Evolutionary conservation across 2,797 vertebrate species (phyloP).

Genomic region (Pseudomugil gertrudae): DNA sequence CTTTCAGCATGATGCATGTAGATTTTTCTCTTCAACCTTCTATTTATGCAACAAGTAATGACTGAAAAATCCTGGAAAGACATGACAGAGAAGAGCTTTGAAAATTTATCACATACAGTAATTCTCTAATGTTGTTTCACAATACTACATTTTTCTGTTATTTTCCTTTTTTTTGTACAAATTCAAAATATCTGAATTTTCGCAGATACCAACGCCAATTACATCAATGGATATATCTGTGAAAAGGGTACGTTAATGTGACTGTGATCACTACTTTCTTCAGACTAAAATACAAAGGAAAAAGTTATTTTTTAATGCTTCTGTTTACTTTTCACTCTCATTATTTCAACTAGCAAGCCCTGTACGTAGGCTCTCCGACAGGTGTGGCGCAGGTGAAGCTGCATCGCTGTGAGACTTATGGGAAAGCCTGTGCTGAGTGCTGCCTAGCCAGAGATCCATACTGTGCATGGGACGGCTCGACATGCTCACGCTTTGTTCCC

Average conservation of each 20-base stretch:
- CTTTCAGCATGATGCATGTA: neutral
- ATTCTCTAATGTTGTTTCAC: too few species aligned
- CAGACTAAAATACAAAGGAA: neutral
- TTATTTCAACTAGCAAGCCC: constrained; percentile 82
- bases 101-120: neutral
- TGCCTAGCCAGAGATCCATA: constrained; percentile 95
- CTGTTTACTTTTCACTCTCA: neutral
- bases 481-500: constrained; percentile 84
- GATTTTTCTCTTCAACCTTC: constrained; percentile 1
- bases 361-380: constrained; percentile 87
- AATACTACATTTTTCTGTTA: too few species aligned
- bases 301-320: constrained; percentile 24
- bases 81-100: neutral
- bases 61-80: neutral
- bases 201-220: constrained; percentile 87
- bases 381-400: constrained; percentile 89
- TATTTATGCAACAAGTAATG: neutral
- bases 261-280: neutral
- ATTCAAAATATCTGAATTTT: neutral
- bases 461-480: constrained; percentile 90
- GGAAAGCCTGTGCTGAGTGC: constrained; percentile 92
- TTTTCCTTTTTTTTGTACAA: neutral
- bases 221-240: constrained; percentile 94
- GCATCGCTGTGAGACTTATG: constrained; percentile 91
- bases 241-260: constrained; percentile 86